phyloP scores from a whole-genome alignment of 2,113 vertebrate species.

The Gobio gobio region DNA sequence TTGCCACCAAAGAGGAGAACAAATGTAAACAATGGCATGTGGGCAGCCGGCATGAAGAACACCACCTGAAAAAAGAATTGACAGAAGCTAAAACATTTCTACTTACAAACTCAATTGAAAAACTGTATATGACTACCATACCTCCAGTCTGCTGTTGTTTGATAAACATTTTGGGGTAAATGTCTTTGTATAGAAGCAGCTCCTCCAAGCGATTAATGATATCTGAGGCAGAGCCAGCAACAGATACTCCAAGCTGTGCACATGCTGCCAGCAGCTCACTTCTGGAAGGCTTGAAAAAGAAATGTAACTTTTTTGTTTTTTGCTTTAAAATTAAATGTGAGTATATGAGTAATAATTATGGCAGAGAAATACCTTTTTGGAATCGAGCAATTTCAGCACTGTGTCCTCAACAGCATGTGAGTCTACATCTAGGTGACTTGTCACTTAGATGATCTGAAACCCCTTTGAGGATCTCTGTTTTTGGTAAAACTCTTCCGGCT shows the following conservation, averaged over 20 bases:
- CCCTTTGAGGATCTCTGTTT: neutral
- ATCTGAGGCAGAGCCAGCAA: conserved; percentile 11
- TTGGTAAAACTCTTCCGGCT: neutral
- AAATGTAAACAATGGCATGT: too few species aligned
- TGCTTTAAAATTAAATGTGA: neutral
- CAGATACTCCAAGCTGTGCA: too few species aligned
- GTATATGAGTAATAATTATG: neutral
- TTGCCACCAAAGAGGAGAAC: too few species aligned
- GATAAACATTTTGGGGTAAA: conserved; percentile 45
- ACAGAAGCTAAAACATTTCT: neutral
- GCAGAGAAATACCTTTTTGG: neutral
- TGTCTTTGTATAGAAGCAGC: conserved; percentile 42
- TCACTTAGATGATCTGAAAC: neutral
- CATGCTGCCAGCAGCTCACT: too few species aligned
- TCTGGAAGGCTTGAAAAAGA: too few species aligned
- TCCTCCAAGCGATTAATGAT: conserved; percentile 40
- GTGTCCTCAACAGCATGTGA: neutral
- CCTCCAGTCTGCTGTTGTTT: conserved; percentile 32
- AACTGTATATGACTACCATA: neutral
- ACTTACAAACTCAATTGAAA: too few species aligned
- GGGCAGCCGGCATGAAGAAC: too few species aligned
- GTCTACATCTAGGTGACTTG: neutral
- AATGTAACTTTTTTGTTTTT: too few species aligned
- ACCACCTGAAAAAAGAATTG: too few species aligned
- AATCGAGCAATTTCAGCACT: neutral